A percentile compares a stretch with the other conserved stretches of the same genome.
These are phyloP conservation scores for Cryptotis parvus DNA, from an alignment of 2,113 vertebrate species.

Conservation along the genomic window DNA sequence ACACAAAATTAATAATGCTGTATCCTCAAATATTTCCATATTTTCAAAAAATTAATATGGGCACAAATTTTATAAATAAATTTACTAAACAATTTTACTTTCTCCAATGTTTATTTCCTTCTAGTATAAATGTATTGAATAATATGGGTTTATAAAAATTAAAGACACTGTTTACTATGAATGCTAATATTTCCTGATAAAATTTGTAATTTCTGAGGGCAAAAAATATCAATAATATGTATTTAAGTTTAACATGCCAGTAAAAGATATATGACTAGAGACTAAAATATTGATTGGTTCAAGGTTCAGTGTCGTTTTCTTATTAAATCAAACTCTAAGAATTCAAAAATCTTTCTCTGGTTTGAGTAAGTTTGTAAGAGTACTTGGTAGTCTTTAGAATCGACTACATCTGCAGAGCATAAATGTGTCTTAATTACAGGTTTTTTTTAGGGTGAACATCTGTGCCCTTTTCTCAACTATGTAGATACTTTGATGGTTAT, in stretches of 20 bases:
- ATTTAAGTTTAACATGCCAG: not conserved
- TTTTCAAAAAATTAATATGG: not conserved
- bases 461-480: slow-evolving; percentile 77
- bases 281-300: slow-evolving; percentile 3
- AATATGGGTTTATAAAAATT: not conserved
- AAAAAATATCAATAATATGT: not conserved
- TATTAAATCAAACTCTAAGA: slow-evolving; percentile 46
- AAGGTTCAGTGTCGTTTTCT: not conserved
- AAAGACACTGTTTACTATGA: not conserved
- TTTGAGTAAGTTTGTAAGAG: slow-evolving; percentile 61
- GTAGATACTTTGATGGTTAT: slow-evolving; percentile 68
- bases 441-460: slow-evolving; percentile 82
- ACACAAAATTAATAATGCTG: no score
- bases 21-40: not conserved
- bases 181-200: not conserved
- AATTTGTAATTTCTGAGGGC: not conserved
- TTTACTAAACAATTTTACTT: not conserved
- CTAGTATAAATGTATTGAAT: not conserved
- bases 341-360: slow-evolving; percentile 48
- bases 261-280: not conserved
- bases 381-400: slow-evolving; percentile 66
- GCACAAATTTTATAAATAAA: not conserved
- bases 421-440: slow-evolving; percentile 80
- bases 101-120: not conserved
- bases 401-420: slow-evolving; percentile 66